A percentile compares a stretch with the other conserved stretches of the same genome.
Conservation (phyloP, 35 echinoderm and acorn worm genomes). For the Eucidaris tribuloides region DNA sequence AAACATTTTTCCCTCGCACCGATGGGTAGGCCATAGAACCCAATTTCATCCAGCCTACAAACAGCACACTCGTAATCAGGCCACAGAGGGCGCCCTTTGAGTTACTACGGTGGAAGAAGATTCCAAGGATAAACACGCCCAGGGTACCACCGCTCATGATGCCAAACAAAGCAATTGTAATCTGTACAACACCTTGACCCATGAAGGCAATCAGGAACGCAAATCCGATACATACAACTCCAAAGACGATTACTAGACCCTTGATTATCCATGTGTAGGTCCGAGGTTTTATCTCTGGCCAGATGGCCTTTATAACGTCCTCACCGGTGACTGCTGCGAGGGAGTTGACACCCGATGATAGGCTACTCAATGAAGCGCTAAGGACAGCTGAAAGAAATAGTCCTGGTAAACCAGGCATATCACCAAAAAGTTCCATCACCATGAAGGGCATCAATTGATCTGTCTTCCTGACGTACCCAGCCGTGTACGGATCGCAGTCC, state of each 20-base stretch:
- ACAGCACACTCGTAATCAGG: background rate
- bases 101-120: background rate
- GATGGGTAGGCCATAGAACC: background rate
- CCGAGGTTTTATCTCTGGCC: background rate
- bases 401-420: constrained; percentile 76
- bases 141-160: background rate
- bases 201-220: background rate
- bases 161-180: background rate
- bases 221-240: background rate
- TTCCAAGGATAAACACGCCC: background rate
- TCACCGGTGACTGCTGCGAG: constrained; percentile 49
- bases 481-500: too few species aligned
- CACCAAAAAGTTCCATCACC: constrained; percentile 79
- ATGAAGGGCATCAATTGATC: constrained; percentile 91
- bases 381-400: constrained; percentile 56
- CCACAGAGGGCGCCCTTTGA: background rate
- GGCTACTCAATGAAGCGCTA: constrained; percentile 71
- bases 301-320: constrained; percentile 34
- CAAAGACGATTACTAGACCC: background rate
- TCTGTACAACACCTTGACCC: background rate
- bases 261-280: too few species aligned
- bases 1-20: background rate
- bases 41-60: constrained; percentile 5
- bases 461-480: too few species aligned
- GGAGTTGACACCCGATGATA: constrained; percentile 62